Percentiles rank a stretch among this genome's conserved stretches.
Conservation (phyloP, 1,140 invertebrate genomes). For the Lordiphosa stackelbergi region DNA sequence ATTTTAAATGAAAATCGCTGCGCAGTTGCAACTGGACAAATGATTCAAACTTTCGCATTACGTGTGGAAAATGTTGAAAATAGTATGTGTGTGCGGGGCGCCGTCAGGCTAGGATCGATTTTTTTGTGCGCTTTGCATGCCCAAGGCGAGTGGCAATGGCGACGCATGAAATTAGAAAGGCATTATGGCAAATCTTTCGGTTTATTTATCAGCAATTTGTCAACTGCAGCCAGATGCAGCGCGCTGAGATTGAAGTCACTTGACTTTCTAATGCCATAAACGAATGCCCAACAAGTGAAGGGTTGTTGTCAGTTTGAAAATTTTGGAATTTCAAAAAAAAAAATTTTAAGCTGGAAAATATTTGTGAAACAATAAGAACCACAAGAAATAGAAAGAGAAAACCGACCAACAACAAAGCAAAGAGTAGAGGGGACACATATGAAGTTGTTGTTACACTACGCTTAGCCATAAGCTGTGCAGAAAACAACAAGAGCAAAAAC, state of each 20-base stretch:
- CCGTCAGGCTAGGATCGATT: conserved; percentile 46
- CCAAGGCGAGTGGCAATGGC: conserved; percentile 43
- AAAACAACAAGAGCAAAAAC: too few relatives aligned
- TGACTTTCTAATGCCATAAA: conserved; percentile 67
- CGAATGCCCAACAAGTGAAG: conserved; percentile 5
- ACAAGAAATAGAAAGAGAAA: too few relatives aligned
- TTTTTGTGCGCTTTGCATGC: conserved; percentile 61
- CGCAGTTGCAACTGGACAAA: conserved; percentile 61
- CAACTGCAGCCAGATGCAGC: conserved; percentile 63
- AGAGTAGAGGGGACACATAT: too few relatives aligned
- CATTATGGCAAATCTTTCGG: conserved; percentile 69
- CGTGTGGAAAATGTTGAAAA: conserved; percentile 75
- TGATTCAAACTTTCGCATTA: conserved; percentile 75
- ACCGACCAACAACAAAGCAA: too few relatives aligned
- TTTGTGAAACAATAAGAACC: too few relatives aligned
- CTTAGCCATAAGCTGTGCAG: too few relatives aligned
- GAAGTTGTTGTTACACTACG: too few relatives aligned
- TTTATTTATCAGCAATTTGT: conserved; percentile 76
- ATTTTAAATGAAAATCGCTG: conserved; percentile 70
- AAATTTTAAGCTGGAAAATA: too few relatives aligned
- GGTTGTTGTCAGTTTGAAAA: too few relatives aligned
- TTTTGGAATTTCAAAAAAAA: background rate
- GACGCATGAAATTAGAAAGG: conserved; percentile 74
- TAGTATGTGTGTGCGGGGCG: conserved; percentile 38
- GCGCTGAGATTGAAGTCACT: conserved; percentile 69